Base-by-base conservation (phyloP, 1,140 invertebrate genomes). In the Diorhabda carinulata region DNA sequence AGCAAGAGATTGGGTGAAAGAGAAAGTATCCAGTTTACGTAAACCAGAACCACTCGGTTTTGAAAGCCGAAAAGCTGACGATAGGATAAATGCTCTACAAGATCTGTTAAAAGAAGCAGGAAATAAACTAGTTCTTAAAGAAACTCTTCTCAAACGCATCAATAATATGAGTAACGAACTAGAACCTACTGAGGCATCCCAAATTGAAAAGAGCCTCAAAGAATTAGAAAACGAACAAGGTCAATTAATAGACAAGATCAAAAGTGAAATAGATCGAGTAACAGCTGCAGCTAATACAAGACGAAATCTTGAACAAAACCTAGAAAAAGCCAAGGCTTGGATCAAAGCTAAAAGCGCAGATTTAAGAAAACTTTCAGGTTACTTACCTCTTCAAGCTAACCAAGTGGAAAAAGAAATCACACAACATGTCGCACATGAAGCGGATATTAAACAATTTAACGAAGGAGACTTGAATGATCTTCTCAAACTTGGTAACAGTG, bases 131-230 rank as follows among this genome's bases (percentile, higher is more conserved):
- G 87, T 92, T 2, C 83, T 94, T 4, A 88, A 94, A 56, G 91
- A 94, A 71, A 91, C 90, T 3, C 80, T 96, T 5, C 89, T 92
- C 72, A 93, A 93, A 79, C 90, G 93, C 60, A 87, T 96, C 3
- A 87, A 89, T 57, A 91, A 91, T 64, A 90, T 97, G 83, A 87
- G 91, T 76, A 87, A 90, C 70, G 94, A 97, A 80, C 78, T 97
- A n/a, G 93, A 96, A 78, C 86, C 87, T 66, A 85, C 86, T 25
- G 92, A 93, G 78, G 88, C 91, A 69, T 86, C 87, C 69, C 87
- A 91, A 78, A 76, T 93, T 57, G 90, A 92, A 78, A 84, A 85
- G 0, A 85, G 88, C 10, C 81, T 91, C 64, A 86, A 84, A 72
- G 86, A 87, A 77, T 78, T 92, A 5, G 85, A 85, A 42, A 83